Evolutionary conservation across 2,888 invertebrate species (phyloP).

Genomic region (Parascotia fuliginaria): DNA sequence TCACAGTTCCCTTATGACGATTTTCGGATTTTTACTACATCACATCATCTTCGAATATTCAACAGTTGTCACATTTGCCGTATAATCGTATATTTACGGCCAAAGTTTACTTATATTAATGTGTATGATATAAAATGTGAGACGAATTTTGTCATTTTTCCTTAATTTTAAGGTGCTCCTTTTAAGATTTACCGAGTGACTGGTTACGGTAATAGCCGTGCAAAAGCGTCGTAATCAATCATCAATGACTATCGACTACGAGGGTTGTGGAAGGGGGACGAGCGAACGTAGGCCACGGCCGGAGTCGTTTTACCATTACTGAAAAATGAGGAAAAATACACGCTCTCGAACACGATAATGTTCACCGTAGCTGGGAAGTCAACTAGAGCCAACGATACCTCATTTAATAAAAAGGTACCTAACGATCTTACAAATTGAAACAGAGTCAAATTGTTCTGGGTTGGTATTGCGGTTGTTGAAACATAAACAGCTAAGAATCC

Average conservation of each 20-base stretch:
- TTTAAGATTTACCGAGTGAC: slow-evolving; percentile 61
- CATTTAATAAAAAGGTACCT: slow-evolving; percentile 30
- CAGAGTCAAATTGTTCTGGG: slow-evolving; percentile 35
- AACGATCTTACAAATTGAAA: slow-evolving; percentile 39
- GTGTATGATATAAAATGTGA: slow-evolving; percentile 14
- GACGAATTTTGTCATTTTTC: slow-evolving; percentile 34
- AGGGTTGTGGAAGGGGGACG: slow-evolving; percentile 24
- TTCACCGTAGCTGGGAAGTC: slow-evolving; percentile 42
- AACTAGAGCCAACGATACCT: slow-evolving; percentile 37
- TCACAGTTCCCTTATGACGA: too few relatives aligned
- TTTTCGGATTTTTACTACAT: too few relatives aligned
- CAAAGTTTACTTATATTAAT: not conserved
- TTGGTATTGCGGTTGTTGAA: slow-evolving; percentile 13
- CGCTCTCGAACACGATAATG: slow-evolving; percentile 45
- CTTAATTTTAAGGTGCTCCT: slow-evolving; percentile 47
- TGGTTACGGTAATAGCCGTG: slow-evolving; percentile 58
- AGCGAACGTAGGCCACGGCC: slow-evolving; percentile 12
- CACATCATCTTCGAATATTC: not conserved
- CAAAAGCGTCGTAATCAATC: slow-evolving; percentile 61
- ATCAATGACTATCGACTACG: slow-evolving; percentile 59
- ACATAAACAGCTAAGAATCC: slow-evolving; percentile 15
- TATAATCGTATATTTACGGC: not conserved
- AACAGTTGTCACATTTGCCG: not conserved
- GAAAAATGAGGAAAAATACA: slow-evolving; percentile 55
- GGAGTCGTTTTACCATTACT: slow-evolving; percentile 56